Percentiles rank a stretch among this genome's conserved stretches.
phyloP scores from a whole-genome alignment of 2,797 vertebrate species.

The Crenuchus spilurus region DNA sequence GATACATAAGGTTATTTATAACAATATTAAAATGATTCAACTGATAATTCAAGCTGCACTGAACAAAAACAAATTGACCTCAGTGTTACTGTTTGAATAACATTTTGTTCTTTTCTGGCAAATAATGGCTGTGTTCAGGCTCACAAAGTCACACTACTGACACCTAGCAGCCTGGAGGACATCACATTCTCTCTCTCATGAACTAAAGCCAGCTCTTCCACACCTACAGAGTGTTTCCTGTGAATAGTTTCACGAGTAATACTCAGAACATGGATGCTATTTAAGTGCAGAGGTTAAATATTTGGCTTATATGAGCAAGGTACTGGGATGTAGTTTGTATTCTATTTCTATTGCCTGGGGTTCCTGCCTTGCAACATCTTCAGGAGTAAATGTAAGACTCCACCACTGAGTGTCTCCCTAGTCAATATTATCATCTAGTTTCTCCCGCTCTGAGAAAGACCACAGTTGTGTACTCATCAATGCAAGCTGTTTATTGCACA shows the following conservation, averaged over 20 bases:
- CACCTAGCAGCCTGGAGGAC: not conserved
- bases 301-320: no score
- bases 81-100: not conserved
- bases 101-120: not conserved
- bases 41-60: no score
- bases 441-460: not conserved
- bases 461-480: not conserved
- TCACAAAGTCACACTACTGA: not conserved
- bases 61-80: no score
- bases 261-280: no score
- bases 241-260: not conserved
- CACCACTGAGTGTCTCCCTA: conserved; percentile 74
- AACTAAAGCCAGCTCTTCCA: not conserved
- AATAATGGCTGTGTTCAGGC: not conserved
- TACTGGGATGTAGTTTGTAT: not conserved
- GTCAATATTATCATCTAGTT: conserved; percentile 56
- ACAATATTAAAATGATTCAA: no score
- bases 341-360: not conserved
- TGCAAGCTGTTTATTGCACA: not conserved
- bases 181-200: not conserved
- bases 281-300: not conserved
- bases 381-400: conserved; percentile 48
- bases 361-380: not conserved
- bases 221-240: no score
- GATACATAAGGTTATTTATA: no score